These are phyloP conservation scores for Percopsis omiscomaycus DNA, from an alignment of 2,797 vertebrate genomes.

Conservation along the genomic window DNA sequence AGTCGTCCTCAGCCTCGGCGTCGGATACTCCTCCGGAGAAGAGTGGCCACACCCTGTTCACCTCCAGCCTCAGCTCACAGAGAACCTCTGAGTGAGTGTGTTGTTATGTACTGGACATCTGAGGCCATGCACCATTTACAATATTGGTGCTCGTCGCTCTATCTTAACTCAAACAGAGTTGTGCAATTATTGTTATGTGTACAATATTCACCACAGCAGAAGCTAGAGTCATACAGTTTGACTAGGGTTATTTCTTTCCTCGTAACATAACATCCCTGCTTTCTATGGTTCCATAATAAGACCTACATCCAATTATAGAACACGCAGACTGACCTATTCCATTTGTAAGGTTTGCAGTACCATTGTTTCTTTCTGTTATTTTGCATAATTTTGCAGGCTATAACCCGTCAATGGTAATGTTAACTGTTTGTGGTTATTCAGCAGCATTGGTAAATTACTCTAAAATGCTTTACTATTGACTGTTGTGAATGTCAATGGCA, in stretches of 20 bases:
- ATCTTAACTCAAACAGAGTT: neutral
- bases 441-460: neutral
- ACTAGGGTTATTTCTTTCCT: no score
- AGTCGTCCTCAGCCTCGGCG: constrained; percentile 81
- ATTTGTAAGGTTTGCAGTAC: neutral
- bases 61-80: constrained; percentile 58
- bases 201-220: no score
- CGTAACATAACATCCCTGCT: neutral
- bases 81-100: constrained; percentile 74
- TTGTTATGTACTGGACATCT: constrained; percentile 10
- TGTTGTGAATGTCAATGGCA: neutral
- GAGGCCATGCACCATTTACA: neutral
- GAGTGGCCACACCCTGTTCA: constrained; percentile 73
- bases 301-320: neutral
- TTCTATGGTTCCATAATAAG: neutral
- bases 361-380: neutral
- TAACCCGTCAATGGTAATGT: neutral
- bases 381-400: neutral
- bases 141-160: neutral
- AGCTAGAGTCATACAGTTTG: no score
- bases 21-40: constrained; percentile 77
- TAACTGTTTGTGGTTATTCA: neutral
- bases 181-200: neutral
- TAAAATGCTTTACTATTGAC: neutral
- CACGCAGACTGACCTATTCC: neutral